These are phyloP conservation scores for Hippocampus barbouri DNA, from an alignment of 2,113 vertebrate species.

Conservation along the genomic window DNA sequence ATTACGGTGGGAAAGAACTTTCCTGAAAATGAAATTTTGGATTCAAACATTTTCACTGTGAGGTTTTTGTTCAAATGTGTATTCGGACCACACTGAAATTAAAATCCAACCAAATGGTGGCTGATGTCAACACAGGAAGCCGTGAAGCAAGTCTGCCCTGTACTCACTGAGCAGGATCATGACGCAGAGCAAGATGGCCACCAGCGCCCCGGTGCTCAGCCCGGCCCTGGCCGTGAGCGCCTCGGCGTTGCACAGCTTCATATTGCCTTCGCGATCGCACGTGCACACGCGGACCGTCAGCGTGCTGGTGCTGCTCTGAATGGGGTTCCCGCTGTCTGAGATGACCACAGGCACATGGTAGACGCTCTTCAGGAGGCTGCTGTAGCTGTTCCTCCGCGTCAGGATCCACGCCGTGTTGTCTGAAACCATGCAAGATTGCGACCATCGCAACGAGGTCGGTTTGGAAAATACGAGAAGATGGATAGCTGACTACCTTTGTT, in stretches of 20 bases:
- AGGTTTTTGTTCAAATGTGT: too few species aligned
- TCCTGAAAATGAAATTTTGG: too few species aligned
- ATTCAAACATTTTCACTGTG: too few species aligned
- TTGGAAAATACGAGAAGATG: not conserved
- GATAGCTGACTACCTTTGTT: slow-evolving; percentile 80
- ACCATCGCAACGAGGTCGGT: not conserved
- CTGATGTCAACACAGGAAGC: too few species aligned
- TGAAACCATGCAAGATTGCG: slow-evolving; percentile 50
- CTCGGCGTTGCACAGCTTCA: slow-evolving; percentile 90
- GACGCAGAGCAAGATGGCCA: slow-evolving; percentile 93
- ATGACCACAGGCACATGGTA: slow-evolving; percentile 92
- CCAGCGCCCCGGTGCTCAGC: slow-evolving; percentile 90
- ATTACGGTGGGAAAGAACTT: too few species aligned
- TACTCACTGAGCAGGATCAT: slow-evolving; percentile 91
- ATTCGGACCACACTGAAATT: too few species aligned
- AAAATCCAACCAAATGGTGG: too few species aligned
- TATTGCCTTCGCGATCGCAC: slow-evolving; percentile 89
- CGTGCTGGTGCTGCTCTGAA: slow-evolving; percentile 90
- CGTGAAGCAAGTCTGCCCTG: not conserved
- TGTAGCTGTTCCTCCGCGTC: slow-evolving; percentile 83
- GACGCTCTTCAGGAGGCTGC: slow-evolving; percentile 81
- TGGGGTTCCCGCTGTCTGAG: slow-evolving; percentile 83
- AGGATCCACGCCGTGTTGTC: slow-evolving; percentile 94
- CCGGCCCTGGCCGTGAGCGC: slow-evolving; percentile 85
- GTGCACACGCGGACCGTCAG: slow-evolving; percentile 90